Evolutionary conservation across 2,113 vertebrate genomes (phyloP), one percentile per base, ranked within the genome.

Genomic region (Chrysemys picta): DNA sequence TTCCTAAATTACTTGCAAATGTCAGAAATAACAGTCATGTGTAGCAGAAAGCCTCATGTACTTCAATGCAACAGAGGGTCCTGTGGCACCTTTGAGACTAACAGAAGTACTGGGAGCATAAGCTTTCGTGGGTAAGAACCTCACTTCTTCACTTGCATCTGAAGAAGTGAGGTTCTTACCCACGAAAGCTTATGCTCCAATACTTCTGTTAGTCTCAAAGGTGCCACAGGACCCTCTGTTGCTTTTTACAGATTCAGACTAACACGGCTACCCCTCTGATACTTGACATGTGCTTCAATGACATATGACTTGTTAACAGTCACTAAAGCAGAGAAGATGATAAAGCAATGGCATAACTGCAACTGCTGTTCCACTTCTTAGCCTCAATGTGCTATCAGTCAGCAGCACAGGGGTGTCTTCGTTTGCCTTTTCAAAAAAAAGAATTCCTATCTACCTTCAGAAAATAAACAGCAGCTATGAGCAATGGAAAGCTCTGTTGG

Each of bases 221-320:
- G n/a, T n/a, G n/a, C n/a, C n/a, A n/a, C n/a, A n/a, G n/a, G n/a
- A n/a, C n/a, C n/a, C n/a, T n/a, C n/a, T n/a, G n/a, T n/a, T n/a
- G n/a, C n/a, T n/a, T n/a, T n/a, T n/a, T n/a, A n/a, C n/a, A n/a
- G n/a, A n/a, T n/a, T n/a, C n/a, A n/a, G n/a, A n/a, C n/a, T n/a
- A n/a, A n/a, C n/a, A n/a, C n/a, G n/a, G n/a, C n/a, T n/a, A n/a
- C n/a, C n/a, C n/a, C n/a, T n/a, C n/a, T n/a, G n/a, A n/a, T n/a
- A n/a, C n/a, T n/a, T n/a, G n/a, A n/a, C 6, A 5, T 1, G 2
- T 0, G 0, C 10, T 47, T 27, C 8, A 45, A 29, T 19, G n/a
- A n/a, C 5, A 12, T 31, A 47, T 0, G 0, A 45, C 27, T 49
- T 25, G 52, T 69, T 29, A 69, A 59, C 12, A 1, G 50, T 80